Base-by-base conservation (phyloP, 2,113 vertebrate genomes). In the Pungitius pungitius region DNA sequence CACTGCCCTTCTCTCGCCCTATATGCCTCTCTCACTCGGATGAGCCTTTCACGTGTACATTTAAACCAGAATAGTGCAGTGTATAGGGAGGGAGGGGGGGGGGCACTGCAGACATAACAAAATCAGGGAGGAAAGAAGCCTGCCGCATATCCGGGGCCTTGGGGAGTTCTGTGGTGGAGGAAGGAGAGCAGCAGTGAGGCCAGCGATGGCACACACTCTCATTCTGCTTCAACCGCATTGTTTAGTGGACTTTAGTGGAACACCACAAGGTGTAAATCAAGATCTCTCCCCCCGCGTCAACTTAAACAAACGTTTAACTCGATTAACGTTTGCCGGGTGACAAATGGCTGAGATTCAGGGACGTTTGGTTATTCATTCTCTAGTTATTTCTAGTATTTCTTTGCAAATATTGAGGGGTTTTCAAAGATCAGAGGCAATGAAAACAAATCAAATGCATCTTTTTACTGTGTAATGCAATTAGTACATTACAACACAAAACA, bases 91-190 rank as follows among this genome's bases (percentile, higher is more conserved):
- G 45, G 42, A 2, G 7, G 45, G 45, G 45, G 1, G 6, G 45
- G 52, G 56, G 30, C 42, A 12, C 17, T 68, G 83, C 63, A 92
- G 90, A 92, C 90, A 92, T 75, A 91, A 91, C 89, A 92, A 87
- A 88, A 75, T 72, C 68, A 74, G 65, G 55, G 69, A 80, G 80
- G 78, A 81, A 80, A 80, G 73, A 77, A 81, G 75, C 58, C 80
- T 82, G 82, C 74, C 77, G 39, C 33, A 84, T 58, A 81, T 76
- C 83, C 24, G 4, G 71, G 80, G 59, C 79, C 82, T 70, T 75
- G 61, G 75, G 70, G 85, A 82, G 66, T 14, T 55, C 45, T 67
- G 39, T 80, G 62, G 54, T 40, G 69, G 69, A 57, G 24, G 22
- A 52, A 54, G 72, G 71, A 66, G 51, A 56, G 69, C 52, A 27